A percentile compares a stretch with the other conserved stretches of the same genome.
phyloP scores from a whole-genome alignment of 2,888 invertebrate genomes.

The Steinernema hermaphroditum region DNA sequence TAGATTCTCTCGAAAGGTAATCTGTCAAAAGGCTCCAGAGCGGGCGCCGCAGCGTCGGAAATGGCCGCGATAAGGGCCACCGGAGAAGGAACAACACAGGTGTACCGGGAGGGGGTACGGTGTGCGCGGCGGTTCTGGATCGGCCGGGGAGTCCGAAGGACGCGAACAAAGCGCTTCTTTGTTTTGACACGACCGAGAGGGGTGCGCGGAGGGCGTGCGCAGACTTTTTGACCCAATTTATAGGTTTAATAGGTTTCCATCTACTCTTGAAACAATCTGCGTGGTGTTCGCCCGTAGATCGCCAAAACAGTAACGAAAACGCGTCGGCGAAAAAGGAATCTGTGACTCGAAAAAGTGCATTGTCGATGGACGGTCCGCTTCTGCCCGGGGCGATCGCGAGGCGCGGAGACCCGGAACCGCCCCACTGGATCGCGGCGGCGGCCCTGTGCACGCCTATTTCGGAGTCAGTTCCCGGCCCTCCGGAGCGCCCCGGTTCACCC shows the following conservation, averaged over 20 bases:
- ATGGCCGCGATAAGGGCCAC: conserved; percentile 20
- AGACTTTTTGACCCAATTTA: conserved; percentile 31
- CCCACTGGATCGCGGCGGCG: too few species aligned
- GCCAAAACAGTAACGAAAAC: conserved; percentile 24
- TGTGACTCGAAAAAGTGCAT: conserved; percentile 29
- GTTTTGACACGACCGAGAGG: conserved; percentile 29
- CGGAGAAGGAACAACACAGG: conserved; percentile 8
- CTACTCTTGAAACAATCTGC: conserved; percentile 28
- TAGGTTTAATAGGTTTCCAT: conserved; percentile 25
- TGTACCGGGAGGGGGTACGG: conserved; percentile 17
- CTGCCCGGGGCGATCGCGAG: conserved; percentile 20
- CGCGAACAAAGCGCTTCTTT: conserved; percentile 28
- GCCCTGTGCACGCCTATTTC: conserved; percentile 22
- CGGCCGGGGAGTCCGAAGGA: not conserved
- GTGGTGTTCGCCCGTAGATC: conserved; percentile 11
- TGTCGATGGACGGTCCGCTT: conserved; percentile 4
- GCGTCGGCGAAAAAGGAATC: conserved; percentile 13
- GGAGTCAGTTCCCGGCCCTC: not conserved
- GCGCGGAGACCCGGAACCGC: conserved; percentile 17
- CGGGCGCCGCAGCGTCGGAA: not conserved
- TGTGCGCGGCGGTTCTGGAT: conserved; percentile 17
- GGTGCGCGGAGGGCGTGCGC: conserved; percentile 27
- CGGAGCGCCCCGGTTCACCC: not conserved
- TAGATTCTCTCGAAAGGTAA: conserved; percentile 12
- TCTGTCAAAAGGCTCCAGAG: not conserved